Base-by-base conservation (phyloP, 1,140 invertebrate genomes). In the Apis laboriosa region DNA sequence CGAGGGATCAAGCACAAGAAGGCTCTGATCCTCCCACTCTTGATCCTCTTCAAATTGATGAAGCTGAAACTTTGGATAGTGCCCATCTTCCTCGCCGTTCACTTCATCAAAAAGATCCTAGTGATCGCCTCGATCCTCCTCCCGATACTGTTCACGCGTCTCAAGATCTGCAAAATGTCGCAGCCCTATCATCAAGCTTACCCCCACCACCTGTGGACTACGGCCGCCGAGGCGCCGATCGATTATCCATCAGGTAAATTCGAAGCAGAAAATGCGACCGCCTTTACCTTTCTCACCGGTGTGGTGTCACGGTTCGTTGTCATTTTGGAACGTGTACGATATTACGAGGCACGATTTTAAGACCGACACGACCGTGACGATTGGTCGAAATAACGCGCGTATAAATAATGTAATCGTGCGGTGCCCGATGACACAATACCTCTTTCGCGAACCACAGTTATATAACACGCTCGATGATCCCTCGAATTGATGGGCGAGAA, bases 71-170 rank as follows among this genome's bases (percentile, higher is more conserved):
- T 96, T 12, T 85, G 96, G 66, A 90, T 96, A 7, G 92, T 96
- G 9, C 95, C 96, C 0, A 95, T 96, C 17, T 94, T 96, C 17
- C 90, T 96, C 8, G 94, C 95, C 4, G 95, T 97, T 2, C 94
- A 97, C 80, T 94, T 96, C 85, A 96, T 97, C 79, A 97, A 97
- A 92, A 97, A 97, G 84, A 91, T 97, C 13, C 91, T 97, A 13
- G 91, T 97, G 7, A 84, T 96, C 0, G 96, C 95, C 2, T 96
- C 96, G 0, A 83, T 97, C 28, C 91, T 96, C 43, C 88, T 96
- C 11, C 96, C 96, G 0, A 94, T 95, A 34, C 86, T 97, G 56
- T 89, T 97, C 4, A 94, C 95, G 21, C 95, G 95, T 61, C 89
- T 96, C 56, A 96, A 96, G 88, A 94, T 95, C 80, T 96, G 96